Evolutionary conservation across 2,797 vertebrate species (phyloP).

Genomic region (Schizothorax lantsangensis): DNA sequence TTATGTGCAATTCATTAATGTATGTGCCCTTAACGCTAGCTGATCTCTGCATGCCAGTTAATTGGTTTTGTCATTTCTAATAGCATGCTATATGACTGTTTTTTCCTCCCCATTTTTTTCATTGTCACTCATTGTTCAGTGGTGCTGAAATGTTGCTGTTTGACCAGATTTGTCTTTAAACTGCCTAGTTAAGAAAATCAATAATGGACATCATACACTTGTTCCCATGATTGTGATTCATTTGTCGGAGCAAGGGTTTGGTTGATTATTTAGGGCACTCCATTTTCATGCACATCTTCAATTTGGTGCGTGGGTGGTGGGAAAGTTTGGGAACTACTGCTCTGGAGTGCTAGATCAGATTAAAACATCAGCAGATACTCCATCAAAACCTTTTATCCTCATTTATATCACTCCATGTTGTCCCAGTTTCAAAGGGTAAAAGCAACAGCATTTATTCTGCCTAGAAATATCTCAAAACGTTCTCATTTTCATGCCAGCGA

Average conservation of each 20-base stretch:
- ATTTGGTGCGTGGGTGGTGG: conserved; percentile 2
- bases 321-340: conserved; percentile 2
- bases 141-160: not conserved
- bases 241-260: not conserved
- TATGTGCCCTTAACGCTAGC: not conserved
- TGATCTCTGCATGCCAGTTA: not conserved
- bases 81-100: not conserved
- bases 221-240: not conserved
- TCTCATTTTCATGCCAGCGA: conserved; percentile 26
- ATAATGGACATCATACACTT: not conserved
- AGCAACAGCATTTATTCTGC: conserved; percentile 8
- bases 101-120: not conserved
- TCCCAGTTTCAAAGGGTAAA: conserved; percentile 23
- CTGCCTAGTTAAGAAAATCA: not conserved
- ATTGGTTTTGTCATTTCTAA: not conserved
- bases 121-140: not conserved
- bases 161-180: not conserved
- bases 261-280: not conserved
- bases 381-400: conserved; percentile 25
- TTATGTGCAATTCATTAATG: not conserved
- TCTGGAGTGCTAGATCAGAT: conserved; percentile 19
- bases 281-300: not conserved
- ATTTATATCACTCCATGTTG: conserved; percentile 6
- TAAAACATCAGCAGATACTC: conserved; percentile 12
- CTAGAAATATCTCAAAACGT: conserved; percentile 33